These are phyloP conservation scores for Cyprinus carpio DNA, from an alignment of 2,113 vertebrate genomes.

Conservation along the genomic window DNA sequence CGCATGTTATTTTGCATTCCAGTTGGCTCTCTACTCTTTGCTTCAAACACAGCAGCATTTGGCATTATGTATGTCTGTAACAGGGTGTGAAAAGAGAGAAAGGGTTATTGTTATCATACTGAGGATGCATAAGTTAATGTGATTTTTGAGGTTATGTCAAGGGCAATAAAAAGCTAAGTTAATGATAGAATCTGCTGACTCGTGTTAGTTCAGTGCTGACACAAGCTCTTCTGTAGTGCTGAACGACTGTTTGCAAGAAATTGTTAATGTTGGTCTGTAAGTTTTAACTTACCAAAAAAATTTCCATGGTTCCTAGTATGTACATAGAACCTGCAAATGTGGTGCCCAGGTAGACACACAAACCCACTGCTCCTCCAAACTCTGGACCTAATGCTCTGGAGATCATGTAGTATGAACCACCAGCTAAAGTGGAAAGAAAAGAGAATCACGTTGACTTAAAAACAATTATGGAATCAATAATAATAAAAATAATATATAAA, in stretches of 20 bases:
- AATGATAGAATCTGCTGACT: constrained; percentile 13
- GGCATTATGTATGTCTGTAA: constrained; percentile 88
- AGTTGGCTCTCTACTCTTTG: neutral
- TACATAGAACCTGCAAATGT: constrained; percentile 82
- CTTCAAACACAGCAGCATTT: constrained; percentile 72
- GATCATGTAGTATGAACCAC: constrained; percentile 83
- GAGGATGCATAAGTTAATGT: neutral
- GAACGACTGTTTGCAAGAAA: neutral
- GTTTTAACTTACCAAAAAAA: constrained; percentile 70
- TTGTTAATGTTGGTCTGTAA: neutral
- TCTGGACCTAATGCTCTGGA: constrained; percentile 80
- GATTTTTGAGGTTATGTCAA: neutral
- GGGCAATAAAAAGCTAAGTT: neutral
- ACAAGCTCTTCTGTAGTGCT: neutral
- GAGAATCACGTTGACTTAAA: neutral
- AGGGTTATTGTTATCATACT: neutral
- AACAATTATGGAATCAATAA: neutral
- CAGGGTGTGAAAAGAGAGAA: constrained; percentile 8
- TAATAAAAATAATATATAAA: neutral
- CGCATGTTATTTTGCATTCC: constrained; percentile 85
- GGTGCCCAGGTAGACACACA: constrained; percentile 80
- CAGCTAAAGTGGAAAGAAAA: constrained; percentile 63
- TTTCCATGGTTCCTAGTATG: constrained; percentile 80
- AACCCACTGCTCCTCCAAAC: constrained; percentile 79
- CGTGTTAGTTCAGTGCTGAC: neutral